Conservation (phyloP, 2,113 vertebrate species). For the Heterotis niloticus region DNA sequence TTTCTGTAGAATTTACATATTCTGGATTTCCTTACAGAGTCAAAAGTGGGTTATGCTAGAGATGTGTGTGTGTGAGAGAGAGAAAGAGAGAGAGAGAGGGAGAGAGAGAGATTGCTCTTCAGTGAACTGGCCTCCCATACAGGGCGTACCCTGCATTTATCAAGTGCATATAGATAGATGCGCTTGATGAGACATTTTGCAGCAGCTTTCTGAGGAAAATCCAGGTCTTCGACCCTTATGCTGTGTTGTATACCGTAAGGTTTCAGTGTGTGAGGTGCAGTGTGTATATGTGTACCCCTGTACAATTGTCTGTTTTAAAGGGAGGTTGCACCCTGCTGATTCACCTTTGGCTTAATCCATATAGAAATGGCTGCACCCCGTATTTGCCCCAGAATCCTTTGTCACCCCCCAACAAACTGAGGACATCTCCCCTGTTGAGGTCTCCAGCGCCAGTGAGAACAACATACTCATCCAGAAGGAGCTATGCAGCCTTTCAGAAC, state of each 20-base stretch:
- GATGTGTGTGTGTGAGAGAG: background rate
- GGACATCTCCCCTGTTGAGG: conserved; percentile 14
- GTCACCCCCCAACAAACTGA: background rate
- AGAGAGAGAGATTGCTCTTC: background rate
- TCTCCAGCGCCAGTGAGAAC: background rate
- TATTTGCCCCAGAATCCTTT: conserved; percentile 22
- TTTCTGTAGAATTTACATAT: background rate
- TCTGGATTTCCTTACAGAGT: background rate
- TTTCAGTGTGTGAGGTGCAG: background rate
- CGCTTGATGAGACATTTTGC: no score
- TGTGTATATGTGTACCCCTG: background rate
- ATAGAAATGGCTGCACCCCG: conserved; percentile 21
- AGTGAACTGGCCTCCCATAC: no score
- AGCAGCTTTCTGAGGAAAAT: no score
- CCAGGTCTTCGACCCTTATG: background rate
- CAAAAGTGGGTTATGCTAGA: background rate
- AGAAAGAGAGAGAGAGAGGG: background rate
- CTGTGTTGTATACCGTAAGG: background rate
- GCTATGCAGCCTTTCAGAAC: background rate
- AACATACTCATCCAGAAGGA: conserved; percentile 9
- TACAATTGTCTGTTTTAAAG: background rate
- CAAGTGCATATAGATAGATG: no score
- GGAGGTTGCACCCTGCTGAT: background rate
- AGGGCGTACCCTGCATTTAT: no score
- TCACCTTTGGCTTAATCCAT: background rate